These are phyloP conservation scores for Leptopilina clavipes DNA, from an alignment of 1,140 invertebrate genomes.

Conservation along the genomic window DNA sequence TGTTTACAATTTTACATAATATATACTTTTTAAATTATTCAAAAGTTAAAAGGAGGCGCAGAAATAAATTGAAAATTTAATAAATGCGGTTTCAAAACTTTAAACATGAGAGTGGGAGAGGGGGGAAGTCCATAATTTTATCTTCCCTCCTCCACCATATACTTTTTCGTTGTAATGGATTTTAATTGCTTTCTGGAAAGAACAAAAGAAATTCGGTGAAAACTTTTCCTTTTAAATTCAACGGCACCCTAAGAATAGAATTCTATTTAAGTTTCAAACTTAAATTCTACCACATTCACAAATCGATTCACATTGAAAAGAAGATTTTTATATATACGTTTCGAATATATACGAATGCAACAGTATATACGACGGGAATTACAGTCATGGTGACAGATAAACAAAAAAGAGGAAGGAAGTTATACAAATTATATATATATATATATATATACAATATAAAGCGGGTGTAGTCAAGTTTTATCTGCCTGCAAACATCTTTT, in stretches of 20 bases:
- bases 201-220: constrained; percentile 23
- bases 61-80: neutral
- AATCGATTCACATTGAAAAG: constrained; percentile 25
- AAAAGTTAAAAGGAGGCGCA: neutral
- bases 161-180: constrained; percentile 8
- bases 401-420: neutral
- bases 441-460: too few species aligned
- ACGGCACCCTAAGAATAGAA: constrained; percentile 15
- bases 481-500: neutral
- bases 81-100: constrained; percentile 1
- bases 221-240: constrained; percentile 33
- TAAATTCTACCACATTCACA: neutral
- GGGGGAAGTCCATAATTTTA: neutral
- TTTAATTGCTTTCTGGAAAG: constrained; percentile 18
- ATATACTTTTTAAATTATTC: constrained; percentile 4
- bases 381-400: neutral
- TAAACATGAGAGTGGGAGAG: neutral
- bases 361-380: neutral
- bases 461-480: neutral
- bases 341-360: neutral
- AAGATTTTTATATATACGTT: neutral
- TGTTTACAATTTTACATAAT: too few species aligned
- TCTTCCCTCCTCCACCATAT: neutral
- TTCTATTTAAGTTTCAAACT: constrained; percentile 25
- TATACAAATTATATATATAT: neutral